Conservation (phyloP, 1,140 invertebrate species). For the Drosophila sulfurigaster region DNA sequence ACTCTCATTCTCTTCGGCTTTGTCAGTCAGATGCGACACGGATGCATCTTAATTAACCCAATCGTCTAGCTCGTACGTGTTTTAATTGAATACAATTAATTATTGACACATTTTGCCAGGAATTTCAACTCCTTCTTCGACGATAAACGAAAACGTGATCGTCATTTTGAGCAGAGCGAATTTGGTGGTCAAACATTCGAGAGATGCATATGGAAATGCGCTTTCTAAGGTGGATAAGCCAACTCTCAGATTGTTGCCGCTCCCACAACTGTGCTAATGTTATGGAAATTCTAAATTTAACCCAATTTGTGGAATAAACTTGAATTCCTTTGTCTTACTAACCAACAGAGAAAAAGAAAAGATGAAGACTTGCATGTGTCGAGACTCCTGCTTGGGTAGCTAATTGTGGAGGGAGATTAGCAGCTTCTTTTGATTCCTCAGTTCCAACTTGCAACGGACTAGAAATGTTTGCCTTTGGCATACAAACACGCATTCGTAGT, state of each 20-base stretch:
- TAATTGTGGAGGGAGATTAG: slow-evolving; percentile 43
- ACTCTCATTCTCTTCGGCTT: slow-evolving; percentile 3
- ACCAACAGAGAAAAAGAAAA: slow-evolving; percentile 4
- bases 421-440: slow-evolving; percentile 20
- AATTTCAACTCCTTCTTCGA: slow-evolving; percentile 34
- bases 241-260: neutral
- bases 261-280: slow-evolving; percentile 45
- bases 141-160: slow-evolving; percentile 66
- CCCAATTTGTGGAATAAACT: slow-evolving; percentile 55
- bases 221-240: slow-evolving; percentile 55
- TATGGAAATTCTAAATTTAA: slow-evolving; percentile 63
- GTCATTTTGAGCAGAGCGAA: slow-evolving; percentile 39
- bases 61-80: slow-evolving; percentile 37
- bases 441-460: slow-evolving; percentile 43
- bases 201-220: slow-evolving; percentile 68
- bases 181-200: slow-evolving; percentile 21
- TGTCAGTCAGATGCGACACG: slow-evolving; percentile 53
- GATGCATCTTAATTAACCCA: slow-evolving; percentile 75
- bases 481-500: slow-evolving; percentile 46
- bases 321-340: slow-evolving; percentile 26
- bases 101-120: slow-evolving; percentile 78
- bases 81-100: slow-evolving; percentile 83
- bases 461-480: slow-evolving; percentile 30
- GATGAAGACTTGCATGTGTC: neutral
- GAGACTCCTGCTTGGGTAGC: slow-evolving; percentile 1